These are phyloP conservation scores for Agraylea sexmaculata DNA, from an alignment of 1,140 invertebrate genomes.

Conservation along the genomic window DNA sequence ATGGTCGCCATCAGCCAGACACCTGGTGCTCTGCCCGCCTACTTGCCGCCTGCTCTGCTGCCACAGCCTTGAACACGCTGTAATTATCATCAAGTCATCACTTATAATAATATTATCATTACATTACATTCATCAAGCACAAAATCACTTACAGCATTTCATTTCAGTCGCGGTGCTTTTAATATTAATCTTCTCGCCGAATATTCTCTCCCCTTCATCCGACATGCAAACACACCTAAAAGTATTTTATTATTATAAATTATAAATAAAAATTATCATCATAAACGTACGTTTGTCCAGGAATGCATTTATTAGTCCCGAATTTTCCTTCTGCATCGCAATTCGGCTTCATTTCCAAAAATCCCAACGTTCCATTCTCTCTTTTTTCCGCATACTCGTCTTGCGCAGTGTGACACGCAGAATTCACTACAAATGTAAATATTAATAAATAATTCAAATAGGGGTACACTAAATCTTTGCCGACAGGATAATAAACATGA, in stretches of 20 bases:
- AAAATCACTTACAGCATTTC: conserved; percentile 40
- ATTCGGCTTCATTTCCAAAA: conserved; percentile 32
- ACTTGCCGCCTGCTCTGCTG: too few relatives aligned
- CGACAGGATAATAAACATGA: too few relatives aligned
- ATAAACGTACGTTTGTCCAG: conserved; percentile 43
- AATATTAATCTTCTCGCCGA: conserved; percentile 43
- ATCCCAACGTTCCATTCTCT: conserved; percentile 26
- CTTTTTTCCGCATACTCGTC: conserved; percentile 31
- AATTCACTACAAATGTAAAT: conserved; percentile 28
- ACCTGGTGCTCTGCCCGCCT: conserved; percentile 28
- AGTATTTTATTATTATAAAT: conserved; percentile 14
- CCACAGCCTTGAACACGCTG: conserved; percentile 38
- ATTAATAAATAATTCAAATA: neutral
- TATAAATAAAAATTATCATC: conserved; percentile 3
- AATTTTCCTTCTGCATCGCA: conserved; percentile 45
- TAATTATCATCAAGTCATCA: conserved; percentile 16
- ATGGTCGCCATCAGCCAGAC: conserved; percentile 41
- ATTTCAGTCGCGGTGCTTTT: conserved; percentile 31
- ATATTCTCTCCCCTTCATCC: conserved; percentile 43
- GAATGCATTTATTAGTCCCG: conserved; percentile 39
- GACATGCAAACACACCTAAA: conserved; percentile 48
- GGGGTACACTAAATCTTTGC: conserved; percentile 2
- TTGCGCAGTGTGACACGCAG: conserved; percentile 32
- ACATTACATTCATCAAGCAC: neutral
- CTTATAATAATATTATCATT: neutral